These are phyloP conservation scores for Plectrocnemia conspersa DNA, from an alignment of 1,140 invertebrate genomes.

Conservation along the genomic window DNA sequence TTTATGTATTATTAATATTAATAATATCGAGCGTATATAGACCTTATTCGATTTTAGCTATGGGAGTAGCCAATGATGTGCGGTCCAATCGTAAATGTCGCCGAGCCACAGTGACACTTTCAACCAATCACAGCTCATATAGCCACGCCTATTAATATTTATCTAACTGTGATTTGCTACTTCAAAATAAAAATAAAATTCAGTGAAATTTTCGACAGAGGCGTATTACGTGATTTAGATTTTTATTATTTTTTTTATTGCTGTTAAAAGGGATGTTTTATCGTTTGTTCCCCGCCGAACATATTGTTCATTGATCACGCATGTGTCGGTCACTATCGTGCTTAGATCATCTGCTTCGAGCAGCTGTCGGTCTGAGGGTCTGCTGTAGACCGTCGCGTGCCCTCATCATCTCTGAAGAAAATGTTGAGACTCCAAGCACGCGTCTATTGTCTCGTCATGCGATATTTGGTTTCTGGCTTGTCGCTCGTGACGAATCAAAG, in stretches of 20 bases:
- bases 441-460: conserved; percentile 13
- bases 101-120: conserved; percentile 20
- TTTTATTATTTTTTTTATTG: neutral
- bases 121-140: conserved; percentile 7
- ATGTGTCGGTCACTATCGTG: conserved; percentile 1
- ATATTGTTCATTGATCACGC: conserved; percentile 17
- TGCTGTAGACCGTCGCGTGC: conserved; percentile 13
- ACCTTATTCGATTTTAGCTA: too few relatives aligned
- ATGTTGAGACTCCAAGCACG: conserved; percentile 9
- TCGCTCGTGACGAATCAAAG: too few relatives aligned
- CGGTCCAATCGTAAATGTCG: too few relatives aligned
- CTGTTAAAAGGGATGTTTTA: neutral
- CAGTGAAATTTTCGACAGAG: too few relatives aligned
- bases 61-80: too few relatives aligned
- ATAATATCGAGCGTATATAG: too few relatives aligned
- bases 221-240: neutral
- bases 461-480: too few relatives aligned
- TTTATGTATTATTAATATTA: too few relatives aligned
- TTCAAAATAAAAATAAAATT: too few relatives aligned
- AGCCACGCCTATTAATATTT: neutral
- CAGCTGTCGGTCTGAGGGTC: conserved; percentile 1
- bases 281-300: neutral
- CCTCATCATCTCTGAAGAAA: conserved; percentile 3
- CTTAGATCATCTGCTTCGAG: neutral
- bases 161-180: neutral